These are phyloP conservation scores for Zaprionus inermis DNA, from an alignment of 1,140 invertebrate species.

Conservation along the genomic window DNA sequence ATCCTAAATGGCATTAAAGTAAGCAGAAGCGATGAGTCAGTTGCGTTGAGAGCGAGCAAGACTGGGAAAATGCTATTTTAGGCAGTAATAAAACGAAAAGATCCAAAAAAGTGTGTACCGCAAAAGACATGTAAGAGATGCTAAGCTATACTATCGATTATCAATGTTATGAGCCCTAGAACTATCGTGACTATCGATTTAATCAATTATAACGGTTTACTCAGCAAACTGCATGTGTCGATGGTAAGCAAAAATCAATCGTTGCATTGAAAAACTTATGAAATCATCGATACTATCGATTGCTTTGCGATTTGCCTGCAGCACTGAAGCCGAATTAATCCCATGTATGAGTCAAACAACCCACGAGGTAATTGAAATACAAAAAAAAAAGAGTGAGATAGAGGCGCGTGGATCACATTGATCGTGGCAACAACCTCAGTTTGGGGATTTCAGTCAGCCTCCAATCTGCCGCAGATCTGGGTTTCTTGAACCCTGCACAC, in stretches of 20 bases:
- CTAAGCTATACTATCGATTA: too few relatives aligned
- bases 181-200: too few relatives aligned
- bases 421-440: conserved; percentile 38
- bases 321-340: neutral
- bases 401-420: neutral
- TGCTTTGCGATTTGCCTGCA: too few relatives aligned
- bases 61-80: neutral
- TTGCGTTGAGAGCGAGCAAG: neutral
- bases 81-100: neutral
- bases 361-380: conserved; percentile 4
- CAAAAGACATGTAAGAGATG: neutral
- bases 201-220: too few relatives aligned
- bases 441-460: neutral
- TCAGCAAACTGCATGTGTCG: too few relatives aligned
- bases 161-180: too few relatives aligned
- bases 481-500: conserved; percentile 47
- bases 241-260: too few relatives aligned
- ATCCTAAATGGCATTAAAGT: conserved; percentile 7
- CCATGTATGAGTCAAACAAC: neutral
- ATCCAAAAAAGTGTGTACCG: neutral
- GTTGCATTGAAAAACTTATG: too few relatives aligned
- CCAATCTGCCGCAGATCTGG: conserved; percentile 30
- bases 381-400: neutral
- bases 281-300: too few relatives aligned
- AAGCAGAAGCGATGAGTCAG: conserved; percentile 4